A percentile compares a stretch with the other conserved stretches of the same genome.
These are phyloP conservation scores for Holothuria leucospilota DNA, from an alignment of 53 echinoderm and acorn worm genomes.

Conservation along the genomic window DNA sequence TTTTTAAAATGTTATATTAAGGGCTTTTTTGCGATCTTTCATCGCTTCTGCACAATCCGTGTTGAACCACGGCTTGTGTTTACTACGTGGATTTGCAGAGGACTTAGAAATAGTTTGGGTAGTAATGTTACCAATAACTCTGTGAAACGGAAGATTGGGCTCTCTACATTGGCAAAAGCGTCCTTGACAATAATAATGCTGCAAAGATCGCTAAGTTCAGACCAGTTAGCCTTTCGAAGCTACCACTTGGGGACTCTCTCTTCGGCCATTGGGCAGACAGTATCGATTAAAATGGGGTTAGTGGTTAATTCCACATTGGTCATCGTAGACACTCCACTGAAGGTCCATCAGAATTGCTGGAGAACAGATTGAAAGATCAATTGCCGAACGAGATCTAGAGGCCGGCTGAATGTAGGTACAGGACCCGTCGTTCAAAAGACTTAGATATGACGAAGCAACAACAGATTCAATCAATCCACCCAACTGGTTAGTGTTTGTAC, in stretches of 20 bases:
- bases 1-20: conserved; percentile 13
- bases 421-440: conserved; percentile 43
- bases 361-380: conserved; percentile 53
- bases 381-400: conserved; percentile 45
- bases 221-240: too few relatives aligned
- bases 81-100: conserved; percentile 36
- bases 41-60: not conserved
- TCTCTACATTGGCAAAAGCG: too few relatives aligned
- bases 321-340: too few relatives aligned
- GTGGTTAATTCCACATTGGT: too few relatives aligned
- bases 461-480: conserved; percentile 4
- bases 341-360: conserved; percentile 12
- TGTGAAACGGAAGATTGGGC: too few relatives aligned
- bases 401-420: conserved; percentile 34
- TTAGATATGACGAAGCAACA: conserved; percentile 11
- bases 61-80: conserved; percentile 51
- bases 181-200: too few relatives aligned
- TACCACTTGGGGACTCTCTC: too few relatives aligned
- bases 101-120: not conserved
- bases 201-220: too few relatives aligned
- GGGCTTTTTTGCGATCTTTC: conserved; percentile 8
- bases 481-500: not conserved
- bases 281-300: too few relatives aligned
- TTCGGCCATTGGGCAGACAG: too few relatives aligned
- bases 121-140: not conserved